Conservation (phyloP, 2,797 vertebrate genomes). For the Xiphorhynchus erythropygius region DNA sequence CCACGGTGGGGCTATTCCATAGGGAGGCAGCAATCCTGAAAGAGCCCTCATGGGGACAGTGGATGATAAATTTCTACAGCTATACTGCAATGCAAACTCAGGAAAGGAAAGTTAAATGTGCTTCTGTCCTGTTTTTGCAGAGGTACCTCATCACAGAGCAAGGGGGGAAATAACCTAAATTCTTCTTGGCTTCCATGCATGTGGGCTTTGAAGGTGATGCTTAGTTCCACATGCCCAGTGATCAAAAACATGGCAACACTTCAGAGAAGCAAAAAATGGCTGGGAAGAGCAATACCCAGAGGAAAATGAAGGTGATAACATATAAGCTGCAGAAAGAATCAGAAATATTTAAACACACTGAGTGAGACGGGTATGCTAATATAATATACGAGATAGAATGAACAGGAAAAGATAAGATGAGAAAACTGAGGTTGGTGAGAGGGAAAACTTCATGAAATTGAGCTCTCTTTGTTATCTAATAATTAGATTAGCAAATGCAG, state of each 20-base stretch:
- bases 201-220: not conserved
- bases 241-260: constrained; percentile 33
- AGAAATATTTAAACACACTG: not conserved
- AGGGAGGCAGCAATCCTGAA: not conserved
- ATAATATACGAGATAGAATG: not conserved
- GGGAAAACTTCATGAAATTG: not conserved
- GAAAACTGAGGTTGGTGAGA: not conserved
- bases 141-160: not conserved
- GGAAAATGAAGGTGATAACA: not conserved
- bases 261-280: constrained; percentile 10
- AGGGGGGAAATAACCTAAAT: not conserved
- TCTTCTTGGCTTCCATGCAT: not conserved
- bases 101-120: not conserved
- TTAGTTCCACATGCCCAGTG: not conserved
- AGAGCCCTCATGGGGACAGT: not conserved
- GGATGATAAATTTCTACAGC: not conserved
- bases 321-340: not conserved
- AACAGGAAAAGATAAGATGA: not conserved
- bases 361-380: not conserved
- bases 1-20: not conserved
- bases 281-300: not conserved
- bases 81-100: not conserved
- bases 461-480: not conserved
- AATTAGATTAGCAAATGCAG: not conserved
- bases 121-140: constrained; percentile 5